A percentile compares a stretch with the other conserved stretches of the same genome.
These are phyloP conservation scores for Epinotia brunnichana DNA, from an alignment of 2,888 invertebrate genomes.

Conservation along the genomic window DNA sequence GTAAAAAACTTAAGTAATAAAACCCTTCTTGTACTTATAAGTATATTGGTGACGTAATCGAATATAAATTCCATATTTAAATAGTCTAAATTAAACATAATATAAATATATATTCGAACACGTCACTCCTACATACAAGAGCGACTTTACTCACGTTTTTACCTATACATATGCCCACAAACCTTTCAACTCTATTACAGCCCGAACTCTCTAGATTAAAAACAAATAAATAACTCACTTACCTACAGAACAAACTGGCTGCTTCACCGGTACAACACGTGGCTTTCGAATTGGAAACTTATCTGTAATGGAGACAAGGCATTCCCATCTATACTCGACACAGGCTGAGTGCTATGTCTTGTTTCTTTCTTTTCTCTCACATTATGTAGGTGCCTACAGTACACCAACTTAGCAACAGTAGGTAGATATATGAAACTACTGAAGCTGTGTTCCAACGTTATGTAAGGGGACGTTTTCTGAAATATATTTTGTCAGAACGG, in stretches of 20 bases:
- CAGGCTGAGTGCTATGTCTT: conserved; percentile 35
- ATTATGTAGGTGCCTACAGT: not conserved
- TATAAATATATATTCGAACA: too few relatives aligned
- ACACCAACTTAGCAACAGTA: too few relatives aligned
- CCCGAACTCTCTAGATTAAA: conserved; percentile 12
- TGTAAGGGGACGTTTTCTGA: too few relatives aligned
- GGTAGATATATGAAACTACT: not conserved
- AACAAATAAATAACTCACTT: conserved; percentile 27
- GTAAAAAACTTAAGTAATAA: too few relatives aligned
- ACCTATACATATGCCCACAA: not conserved
- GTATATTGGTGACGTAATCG: too few relatives aligned
- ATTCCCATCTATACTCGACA: conserved; percentile 25
- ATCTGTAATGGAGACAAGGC: conserved; percentile 41
- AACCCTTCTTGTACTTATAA: too few relatives aligned
- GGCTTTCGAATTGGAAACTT: conserved; percentile 41
- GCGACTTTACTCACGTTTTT: too few relatives aligned
- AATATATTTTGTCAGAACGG: too few relatives aligned
- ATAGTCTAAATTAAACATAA: too few relatives aligned
- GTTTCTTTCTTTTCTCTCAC: conserved; percentile 22
- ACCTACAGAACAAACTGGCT: conserved; percentile 33
- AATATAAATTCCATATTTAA: too few relatives aligned
- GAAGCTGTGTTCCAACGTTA: too few relatives aligned
- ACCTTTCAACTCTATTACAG: not conserved
- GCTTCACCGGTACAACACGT: conserved; percentile 9
- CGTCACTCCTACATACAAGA: too few relatives aligned